Base-by-base conservation (phyloP, 2,888 invertebrate genomes). In the Thecocarcelia acutangulata region DNA sequence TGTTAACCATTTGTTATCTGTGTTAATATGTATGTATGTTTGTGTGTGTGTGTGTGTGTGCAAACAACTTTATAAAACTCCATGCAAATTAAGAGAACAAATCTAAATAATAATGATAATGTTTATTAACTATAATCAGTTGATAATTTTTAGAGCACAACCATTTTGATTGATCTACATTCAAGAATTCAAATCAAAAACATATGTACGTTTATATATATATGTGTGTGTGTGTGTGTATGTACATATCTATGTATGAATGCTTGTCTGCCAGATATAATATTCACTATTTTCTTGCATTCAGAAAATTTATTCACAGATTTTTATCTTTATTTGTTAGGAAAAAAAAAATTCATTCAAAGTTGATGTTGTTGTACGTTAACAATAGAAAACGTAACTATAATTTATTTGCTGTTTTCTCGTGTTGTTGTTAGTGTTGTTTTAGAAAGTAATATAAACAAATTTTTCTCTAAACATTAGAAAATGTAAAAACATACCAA, bases 391-490 rank as follows among this genome's bases (percentile, higher is more conserved):
- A 70, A 44, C 52, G 37, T 80, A 58, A 70, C 50, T 58, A 70
- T 75, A 58, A 59, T 64, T 44, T 58, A 52, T 37, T 28, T 54
- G n/a, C n/a, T 52, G 28, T 64, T 44, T 52, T 61, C 40, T 19
- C 12, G 54, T 21, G 21, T 33, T 46, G 4, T 13, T 46, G 11
- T 74, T 33, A 1, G 33, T 24, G n/a, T 24, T 11, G 21, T 72
- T 78, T 73, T 80, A 74, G 79, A 80, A 80, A 80, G 80, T 80
- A 79, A 74, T 80, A 68, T 68, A 46, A 70, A 72, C 58, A 72
- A 63, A 56, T 42, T 50, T 61, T 12, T 54, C 54, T 61, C 13
- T 21, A 5, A 33, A 59, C 50, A 66, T 21, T 50, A 66, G 52
- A 52, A 59, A 72, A 63, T 3, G 0, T 3, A 63, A 4, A 28